Conservation (phyloP, 2,113 vertebrate genomes). For the Trematomus loennbergii region DNA sequence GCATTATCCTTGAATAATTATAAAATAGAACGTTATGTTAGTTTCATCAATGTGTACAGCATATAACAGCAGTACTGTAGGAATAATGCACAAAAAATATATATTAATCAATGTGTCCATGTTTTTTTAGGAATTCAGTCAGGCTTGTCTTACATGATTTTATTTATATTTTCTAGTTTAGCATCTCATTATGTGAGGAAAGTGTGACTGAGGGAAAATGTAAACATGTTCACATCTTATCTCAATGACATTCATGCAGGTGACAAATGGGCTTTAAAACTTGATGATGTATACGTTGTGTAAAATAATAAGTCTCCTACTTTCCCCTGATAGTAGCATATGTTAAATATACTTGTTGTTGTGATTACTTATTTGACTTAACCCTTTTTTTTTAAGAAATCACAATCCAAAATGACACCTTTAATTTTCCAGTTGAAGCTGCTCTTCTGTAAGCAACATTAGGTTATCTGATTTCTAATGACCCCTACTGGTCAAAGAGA, state of each 20-base stretch:
- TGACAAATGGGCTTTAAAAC: background rate
- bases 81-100: background rate
- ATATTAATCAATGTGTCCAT: background rate
- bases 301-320: background rate
- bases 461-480: slow-evolving; percentile 49
- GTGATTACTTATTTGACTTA: too few species aligned
- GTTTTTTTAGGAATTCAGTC: slow-evolving; percentile 14
- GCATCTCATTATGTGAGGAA: background rate
- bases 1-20: background rate
- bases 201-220: background rate
- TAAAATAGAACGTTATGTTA: background rate
- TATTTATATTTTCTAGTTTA: slow-evolving; percentile 15
- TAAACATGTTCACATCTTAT: background rate
- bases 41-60: background rate
- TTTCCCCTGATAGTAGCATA: background rate
- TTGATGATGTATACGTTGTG: background rate
- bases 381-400: too few species aligned
- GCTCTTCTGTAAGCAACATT: slow-evolving; percentile 3
- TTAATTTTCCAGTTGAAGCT: background rate
- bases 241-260: slow-evolving; percentile 11
- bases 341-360: background rate
- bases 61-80: background rate
- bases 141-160: background rate
- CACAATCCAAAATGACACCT: background rate
- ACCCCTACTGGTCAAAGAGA: slow-evolving; percentile 66